Conservation (phyloP, 1,140 invertebrate species). For the Chelonus insularis region DNA sequence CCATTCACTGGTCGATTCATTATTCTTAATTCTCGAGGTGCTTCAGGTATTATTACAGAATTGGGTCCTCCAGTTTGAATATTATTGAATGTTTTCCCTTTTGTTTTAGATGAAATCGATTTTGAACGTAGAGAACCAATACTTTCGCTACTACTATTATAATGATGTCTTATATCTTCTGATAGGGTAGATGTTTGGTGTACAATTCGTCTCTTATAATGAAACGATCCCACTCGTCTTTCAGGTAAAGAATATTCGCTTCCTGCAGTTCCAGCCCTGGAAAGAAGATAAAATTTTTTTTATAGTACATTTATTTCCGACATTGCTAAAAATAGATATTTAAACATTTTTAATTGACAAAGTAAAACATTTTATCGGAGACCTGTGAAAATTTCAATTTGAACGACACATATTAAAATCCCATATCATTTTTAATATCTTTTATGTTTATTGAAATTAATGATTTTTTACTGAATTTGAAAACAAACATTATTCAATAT, state of each 20-base stretch:
- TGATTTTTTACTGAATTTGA: too few species aligned
- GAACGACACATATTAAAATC: too few species aligned
- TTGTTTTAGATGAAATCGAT: slow-evolving; percentile 46
- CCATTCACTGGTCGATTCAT: slow-evolving; percentile 62
- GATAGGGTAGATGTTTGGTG: slow-evolving; percentile 62
- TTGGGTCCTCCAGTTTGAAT: slow-evolving; percentile 42
- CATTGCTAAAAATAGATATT: too few species aligned
- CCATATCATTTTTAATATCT: too few species aligned
- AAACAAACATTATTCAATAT: too few species aligned
- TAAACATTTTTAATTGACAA: too few species aligned
- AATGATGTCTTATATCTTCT: slow-evolving; percentile 64
- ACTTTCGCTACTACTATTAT: slow-evolving; percentile 76
- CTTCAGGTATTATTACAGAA: slow-evolving; percentile 54
- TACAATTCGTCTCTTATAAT: slow-evolving; percentile 59
- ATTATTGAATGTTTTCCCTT: slow-evolving; percentile 49
- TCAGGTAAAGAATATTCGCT: slow-evolving; percentile 64
- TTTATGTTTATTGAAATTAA: too few species aligned
- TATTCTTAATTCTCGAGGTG: slow-evolving; percentile 52
- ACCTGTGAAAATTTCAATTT: too few species aligned
- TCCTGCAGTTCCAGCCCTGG: slow-evolving; percentile 65
- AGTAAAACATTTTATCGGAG: too few species aligned
- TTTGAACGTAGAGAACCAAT: slow-evolving; percentile 60
- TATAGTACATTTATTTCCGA: too few species aligned
- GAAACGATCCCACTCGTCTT: slow-evolving; percentile 58
- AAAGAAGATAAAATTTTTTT: too few species aligned